A percentile compares a stretch with the other conserved stretches of the same genome.
Evolutionary conservation across 2,113 vertebrate genomes (phyloP).

Genomic region (Lamprotornis superbus): DNA sequence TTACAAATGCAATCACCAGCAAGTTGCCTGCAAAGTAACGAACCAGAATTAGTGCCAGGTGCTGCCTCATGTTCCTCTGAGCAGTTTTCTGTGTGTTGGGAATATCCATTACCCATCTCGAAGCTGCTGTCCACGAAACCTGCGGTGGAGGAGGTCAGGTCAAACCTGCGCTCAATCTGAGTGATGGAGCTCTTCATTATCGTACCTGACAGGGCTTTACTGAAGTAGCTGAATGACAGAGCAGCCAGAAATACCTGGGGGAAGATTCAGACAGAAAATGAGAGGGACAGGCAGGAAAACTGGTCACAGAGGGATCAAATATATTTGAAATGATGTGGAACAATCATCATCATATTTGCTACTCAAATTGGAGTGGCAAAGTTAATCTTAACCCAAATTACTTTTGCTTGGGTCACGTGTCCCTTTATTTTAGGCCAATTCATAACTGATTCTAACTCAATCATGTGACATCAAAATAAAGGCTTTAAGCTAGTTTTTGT

Average conservation of each 20-base stretch:
- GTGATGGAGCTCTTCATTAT: conserved; percentile 92
- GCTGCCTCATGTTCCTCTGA: not conserved
- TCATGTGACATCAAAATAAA: not conserved
- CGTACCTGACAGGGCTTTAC: conserved; percentile 76
- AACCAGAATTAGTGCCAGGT: not conserved
- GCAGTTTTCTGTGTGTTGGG: not conserved
- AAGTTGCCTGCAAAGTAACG: conserved; percentile 82
- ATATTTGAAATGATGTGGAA: not conserved
- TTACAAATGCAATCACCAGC: conserved; percentile 86
- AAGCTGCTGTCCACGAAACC: conserved; percentile 91
- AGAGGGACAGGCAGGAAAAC: not conserved
- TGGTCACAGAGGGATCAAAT: not conserved
- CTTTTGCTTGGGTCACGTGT: not conserved
- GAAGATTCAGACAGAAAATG: not conserved
- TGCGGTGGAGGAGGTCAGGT: conserved; percentile 78
- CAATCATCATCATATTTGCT: rapidly evolving
- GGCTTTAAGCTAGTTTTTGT: not conserved
- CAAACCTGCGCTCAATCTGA: conserved; percentile 92
- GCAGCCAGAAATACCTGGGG: conserved; percentile 84
- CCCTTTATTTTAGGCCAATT: not conserved
- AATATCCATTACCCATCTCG: conserved; percentile 84
- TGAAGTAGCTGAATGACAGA: conserved; percentile 82
- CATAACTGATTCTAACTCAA: not conserved
- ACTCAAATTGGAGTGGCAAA: not conserved
- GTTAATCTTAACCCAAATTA: not conserved